phyloP scores from a whole-genome alignment of 2,797 vertebrate species.

The Dendrocincla tyrannina region DNA sequence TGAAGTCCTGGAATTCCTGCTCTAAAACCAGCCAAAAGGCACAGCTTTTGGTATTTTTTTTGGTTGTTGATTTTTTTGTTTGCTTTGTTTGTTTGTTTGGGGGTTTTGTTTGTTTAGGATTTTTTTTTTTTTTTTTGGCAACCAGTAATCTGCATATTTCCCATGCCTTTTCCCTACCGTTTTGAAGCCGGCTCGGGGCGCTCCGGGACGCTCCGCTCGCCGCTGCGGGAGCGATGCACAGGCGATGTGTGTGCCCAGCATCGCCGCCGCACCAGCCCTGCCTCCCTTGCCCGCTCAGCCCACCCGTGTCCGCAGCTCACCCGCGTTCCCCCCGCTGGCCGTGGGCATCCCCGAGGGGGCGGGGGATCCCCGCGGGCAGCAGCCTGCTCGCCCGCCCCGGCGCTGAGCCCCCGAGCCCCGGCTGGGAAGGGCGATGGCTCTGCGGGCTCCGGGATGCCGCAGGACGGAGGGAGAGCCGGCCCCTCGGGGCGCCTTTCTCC shows the following conservation, averaged over 20 bases:
- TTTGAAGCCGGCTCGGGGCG: background rate
- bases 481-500: background rate
- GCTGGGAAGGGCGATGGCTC: background rate
- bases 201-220: accelerated
- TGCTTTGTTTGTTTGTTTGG: too few relatives aligned
- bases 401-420: too few relatives aligned
- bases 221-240: accelerated
- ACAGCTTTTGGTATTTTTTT: accelerated
- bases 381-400: background rate
- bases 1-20: too few relatives aligned
- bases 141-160: background rate
- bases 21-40: background rate
- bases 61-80: too few relatives aligned
- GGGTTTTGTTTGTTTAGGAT: too few relatives aligned
- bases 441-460: background rate
- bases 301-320: background rate
- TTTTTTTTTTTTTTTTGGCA: background rate
- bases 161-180: background rate
- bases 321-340: too few relatives aligned
- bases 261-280: accelerated
- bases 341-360: too few relatives aligned
- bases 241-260: accelerated
- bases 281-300: background rate
- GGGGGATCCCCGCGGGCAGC: background rate
- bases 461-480: too few relatives aligned